These are phyloP conservation scores for Mustela lutreola DNA, from an alignment of 2,113 vertebrate species.

Conservation along the genomic window DNA sequence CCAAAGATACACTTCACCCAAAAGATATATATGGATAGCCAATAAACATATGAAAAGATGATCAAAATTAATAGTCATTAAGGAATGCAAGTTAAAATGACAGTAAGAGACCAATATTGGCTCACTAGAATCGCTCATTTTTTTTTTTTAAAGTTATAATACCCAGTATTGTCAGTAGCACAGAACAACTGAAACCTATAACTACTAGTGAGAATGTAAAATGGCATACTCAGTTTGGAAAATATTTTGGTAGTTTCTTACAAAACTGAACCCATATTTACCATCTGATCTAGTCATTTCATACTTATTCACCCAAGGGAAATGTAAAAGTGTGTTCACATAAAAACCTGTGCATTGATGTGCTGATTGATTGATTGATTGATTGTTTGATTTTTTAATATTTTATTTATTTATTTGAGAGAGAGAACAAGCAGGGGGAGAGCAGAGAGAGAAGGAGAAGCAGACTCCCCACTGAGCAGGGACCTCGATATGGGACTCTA, in stretches of 20 bases:
- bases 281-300: neutral
- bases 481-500: neutral
- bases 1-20: neutral
- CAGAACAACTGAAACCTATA: neutral
- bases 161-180: neutral
- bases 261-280: neutral
- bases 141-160: neutral
- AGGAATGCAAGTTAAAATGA: slow-evolving; percentile 40
- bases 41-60: neutral
- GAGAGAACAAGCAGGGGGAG: neutral
- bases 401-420: neutral
- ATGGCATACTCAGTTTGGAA: neutral
- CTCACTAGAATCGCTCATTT: neutral
- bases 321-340: neutral
- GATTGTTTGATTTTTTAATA: too few relatives aligned
- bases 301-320: neutral
- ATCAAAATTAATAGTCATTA: neutral
- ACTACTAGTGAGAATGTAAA: neutral
- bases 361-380: neutral
- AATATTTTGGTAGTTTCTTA: neutral
- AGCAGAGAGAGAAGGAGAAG: neutral
- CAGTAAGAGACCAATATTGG: neutral
- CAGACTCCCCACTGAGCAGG: neutral
- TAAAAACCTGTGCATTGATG: neutral
- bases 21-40: neutral